Base-by-base conservation (phyloP, 2,113 vertebrate species). In the Gymnocephalus cernua region DNA sequence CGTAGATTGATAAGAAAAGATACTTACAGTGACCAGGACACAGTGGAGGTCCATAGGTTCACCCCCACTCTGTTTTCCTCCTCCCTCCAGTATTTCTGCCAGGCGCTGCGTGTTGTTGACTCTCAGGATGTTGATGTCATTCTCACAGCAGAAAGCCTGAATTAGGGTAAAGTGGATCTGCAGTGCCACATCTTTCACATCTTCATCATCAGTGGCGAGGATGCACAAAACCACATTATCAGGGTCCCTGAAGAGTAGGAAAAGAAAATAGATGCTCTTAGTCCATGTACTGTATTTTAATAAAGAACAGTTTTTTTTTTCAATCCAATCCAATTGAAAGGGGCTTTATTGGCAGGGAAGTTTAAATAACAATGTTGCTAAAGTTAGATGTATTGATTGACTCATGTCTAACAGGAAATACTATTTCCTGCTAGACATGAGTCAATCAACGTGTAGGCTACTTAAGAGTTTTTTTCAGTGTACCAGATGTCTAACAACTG, bases 101-200 rank as follows among this genome's bases (percentile, higher is more conserved):
- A 99, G 94, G n/a, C 98, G 95, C 11, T 94, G 92, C 69, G 96
- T 97, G 94, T 97, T 99, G 95, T 96, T 97, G 89, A 99, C 97
- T 41, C 97, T 94, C 86, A 99, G 94, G 93, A 99, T 99, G 95
- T 96, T 96, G 92, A 99, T 99, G 96, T 99, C 97, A 89, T 99
- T 99, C 92, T 99, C 98, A 21, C 98, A 99, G 92, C 98, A 99
- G 92, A 99, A 99, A 0, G 98, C 98, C 89, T 97, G 97, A 84
- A 99, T 98, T 79, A 99, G 89, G 0, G 98, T 99, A 74, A 99
- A 99, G 93, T 99, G 98, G 93, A 99, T 99, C 94, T 99, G 98
- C 89, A 99, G 93, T 2, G 98, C 98, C 76, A 99, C 97, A 57
- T 99, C 97, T 79, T 95, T 94, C 13, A 96, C 96, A 23, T 98